Conservation (phyloP, 2,888 invertebrate species). For the Sinelater perroti region DNA sequence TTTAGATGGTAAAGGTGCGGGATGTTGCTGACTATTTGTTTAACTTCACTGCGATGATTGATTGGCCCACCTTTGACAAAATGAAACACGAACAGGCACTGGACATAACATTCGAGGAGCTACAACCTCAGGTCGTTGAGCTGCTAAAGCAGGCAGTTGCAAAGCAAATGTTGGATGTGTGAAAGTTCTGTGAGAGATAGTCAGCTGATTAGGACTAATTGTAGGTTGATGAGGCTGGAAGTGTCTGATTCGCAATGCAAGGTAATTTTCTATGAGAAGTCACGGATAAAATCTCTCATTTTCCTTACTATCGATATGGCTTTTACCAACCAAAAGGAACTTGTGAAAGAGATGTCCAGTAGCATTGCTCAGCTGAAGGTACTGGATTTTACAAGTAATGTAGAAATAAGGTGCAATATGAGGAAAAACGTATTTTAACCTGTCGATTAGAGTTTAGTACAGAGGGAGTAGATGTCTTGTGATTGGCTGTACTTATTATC, state of each 20-base stretch:
- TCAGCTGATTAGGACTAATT: conserved; percentile 24
- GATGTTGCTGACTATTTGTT: conserved; percentile 52
- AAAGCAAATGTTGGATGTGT: conserved; percentile 42
- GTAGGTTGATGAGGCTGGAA: conserved; percentile 53
- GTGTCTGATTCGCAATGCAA: conserved; percentile 47
- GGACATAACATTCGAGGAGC: conserved; percentile 57
- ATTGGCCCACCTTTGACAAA: conserved; percentile 51
- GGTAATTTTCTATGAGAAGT: conserved; percentile 56
- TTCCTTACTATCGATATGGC: conserved; percentile 54
- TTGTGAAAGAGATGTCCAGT: conserved; percentile 55
- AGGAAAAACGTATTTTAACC: too few species aligned
- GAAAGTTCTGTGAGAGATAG: background rate
- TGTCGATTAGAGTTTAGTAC: too few species aligned
- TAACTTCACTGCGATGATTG: conserved; percentile 54
- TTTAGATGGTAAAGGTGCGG: conserved; percentile 54
- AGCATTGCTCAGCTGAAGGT: conserved; percentile 51
- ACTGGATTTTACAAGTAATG: too few species aligned
- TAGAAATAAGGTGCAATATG: too few species aligned
- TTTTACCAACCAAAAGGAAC: conserved; percentile 55
- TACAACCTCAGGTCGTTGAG: conserved; percentile 55
- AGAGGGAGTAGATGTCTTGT: too few species aligned
- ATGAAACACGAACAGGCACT: conserved; percentile 54
- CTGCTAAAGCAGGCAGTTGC: conserved; percentile 51
- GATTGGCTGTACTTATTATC: too few species aligned
- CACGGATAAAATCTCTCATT: conserved; percentile 56